Evolutionary conservation across 2,888 invertebrate genomes (phyloP).

Genomic region (Melangyna quadrimaculata): DNA sequence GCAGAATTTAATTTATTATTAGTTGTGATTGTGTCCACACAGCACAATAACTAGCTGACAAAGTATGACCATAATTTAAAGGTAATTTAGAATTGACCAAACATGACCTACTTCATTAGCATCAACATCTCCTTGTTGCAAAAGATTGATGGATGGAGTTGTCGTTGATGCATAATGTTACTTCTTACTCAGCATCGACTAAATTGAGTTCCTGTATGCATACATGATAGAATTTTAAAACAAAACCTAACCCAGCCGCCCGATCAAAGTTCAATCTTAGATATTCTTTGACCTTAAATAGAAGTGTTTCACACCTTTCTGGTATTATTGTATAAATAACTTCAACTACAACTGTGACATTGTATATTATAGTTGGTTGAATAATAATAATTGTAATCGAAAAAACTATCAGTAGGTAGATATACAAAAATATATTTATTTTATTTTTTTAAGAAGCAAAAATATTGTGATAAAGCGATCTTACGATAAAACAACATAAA

Average conservation of each 20-base stretch:
- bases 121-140: conserved; percentile 50
- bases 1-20: conserved; percentile 40
- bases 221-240: not conserved
- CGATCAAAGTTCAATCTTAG: conserved; percentile 57
- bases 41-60: conserved; percentile 35
- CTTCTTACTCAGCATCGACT: not conserved
- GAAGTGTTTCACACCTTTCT: conserved; percentile 36
- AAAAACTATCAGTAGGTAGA: not conserved
- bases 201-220: not conserved
- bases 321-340: conserved; percentile 4
- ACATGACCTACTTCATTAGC: conserved; percentile 69
- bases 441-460: not conserved
- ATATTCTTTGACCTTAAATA: conserved; percentile 35
- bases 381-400: not conserved
- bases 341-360: not conserved
- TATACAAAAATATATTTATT: not conserved
- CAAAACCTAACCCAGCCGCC: not conserved
- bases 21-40: not conserved
- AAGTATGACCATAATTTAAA: conserved; percentile 52
- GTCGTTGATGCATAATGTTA: conserved; percentile 4
- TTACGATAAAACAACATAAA: not conserved
- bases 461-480: not conserved
- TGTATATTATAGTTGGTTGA: not conserved
- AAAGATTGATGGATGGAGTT: conserved; percentile 28
- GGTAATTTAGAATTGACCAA: conserved; percentile 53